Conservation (phyloP, 2,113 vertebrate genomes). For the Centropus unirufus region DNA sequence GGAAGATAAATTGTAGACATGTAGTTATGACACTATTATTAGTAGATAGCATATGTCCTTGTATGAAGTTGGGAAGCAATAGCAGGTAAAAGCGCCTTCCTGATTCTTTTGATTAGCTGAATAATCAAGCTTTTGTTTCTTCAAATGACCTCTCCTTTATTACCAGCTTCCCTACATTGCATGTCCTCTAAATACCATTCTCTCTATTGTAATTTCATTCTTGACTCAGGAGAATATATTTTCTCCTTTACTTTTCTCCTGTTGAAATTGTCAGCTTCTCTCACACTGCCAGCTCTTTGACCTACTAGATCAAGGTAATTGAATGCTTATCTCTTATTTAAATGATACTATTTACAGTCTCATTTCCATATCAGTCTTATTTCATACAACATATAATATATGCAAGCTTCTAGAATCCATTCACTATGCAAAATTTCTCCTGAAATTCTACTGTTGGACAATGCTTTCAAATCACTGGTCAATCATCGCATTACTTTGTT, state of each 20-base stretch:
- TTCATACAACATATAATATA: not conserved
- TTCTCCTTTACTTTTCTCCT: not conserved
- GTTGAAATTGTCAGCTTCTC: not conserved
- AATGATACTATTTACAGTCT: not conserved
- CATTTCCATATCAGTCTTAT: not conserved
- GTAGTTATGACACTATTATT: not conserved
- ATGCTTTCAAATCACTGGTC: not conserved
- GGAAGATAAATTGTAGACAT: not conserved
- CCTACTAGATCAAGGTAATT: not conserved
- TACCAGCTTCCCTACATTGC: not conserved
- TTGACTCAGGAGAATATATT: not conserved
- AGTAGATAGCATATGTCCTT: not conserved
- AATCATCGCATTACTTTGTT: not conserved
- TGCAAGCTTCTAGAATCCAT: not conserved
- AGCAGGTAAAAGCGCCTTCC: not conserved
- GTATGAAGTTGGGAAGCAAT: not conserved
- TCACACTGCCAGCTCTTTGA: not conserved
- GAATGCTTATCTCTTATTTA: conserved; percentile 13
- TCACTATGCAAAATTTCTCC: not conserved
- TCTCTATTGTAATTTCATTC: not conserved
- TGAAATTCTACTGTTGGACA: not conserved
- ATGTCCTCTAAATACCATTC: conserved; percentile 2
- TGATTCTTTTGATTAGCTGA: conserved; percentile 61
- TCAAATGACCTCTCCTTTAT: conserved; percentile 42
- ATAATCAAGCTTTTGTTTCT: conserved; percentile 62